phyloP scores from a whole-genome alignment of 2,113 vertebrate species.

The Motacilla alba region DNA sequence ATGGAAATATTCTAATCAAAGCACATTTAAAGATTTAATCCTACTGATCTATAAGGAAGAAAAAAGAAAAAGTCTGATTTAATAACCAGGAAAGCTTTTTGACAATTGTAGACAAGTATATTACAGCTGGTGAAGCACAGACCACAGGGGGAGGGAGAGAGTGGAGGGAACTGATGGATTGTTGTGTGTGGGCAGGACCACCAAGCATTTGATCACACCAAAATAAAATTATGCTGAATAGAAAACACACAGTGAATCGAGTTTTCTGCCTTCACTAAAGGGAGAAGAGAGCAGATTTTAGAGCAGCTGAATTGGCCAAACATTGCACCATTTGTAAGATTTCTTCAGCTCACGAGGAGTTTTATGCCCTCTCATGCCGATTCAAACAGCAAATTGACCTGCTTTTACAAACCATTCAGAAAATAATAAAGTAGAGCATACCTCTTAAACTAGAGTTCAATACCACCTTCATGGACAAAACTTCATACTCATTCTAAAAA shows the following conservation, averaged over 20 bases:
- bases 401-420: conserved; percentile 43
- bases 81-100: neutral
- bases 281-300: conserved; percentile 29
- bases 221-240: conserved; percentile 45
- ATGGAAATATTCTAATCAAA: neutral
- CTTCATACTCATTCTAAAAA: neutral
- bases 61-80: neutral
- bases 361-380: neutral
- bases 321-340: neutral
- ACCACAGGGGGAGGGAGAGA: conserved; percentile 7
- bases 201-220: neutral
- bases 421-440: conserved; percentile 34
- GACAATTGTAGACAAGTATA: conserved; percentile 1
- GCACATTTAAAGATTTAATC: neutral
- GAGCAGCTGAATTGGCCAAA: neutral
- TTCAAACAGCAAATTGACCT: conserved; percentile 43
- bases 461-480: neutral
- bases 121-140: neutral
- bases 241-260: neutral
- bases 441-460: neutral
- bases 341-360: neutral
- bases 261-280: neutral
- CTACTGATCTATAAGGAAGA: neutral
- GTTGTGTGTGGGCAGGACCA: neutral
- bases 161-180: neutral